phyloP scores from a whole-genome alignment of 1,140 invertebrate species.

The Mizuhopecten yessoensis region DNA sequence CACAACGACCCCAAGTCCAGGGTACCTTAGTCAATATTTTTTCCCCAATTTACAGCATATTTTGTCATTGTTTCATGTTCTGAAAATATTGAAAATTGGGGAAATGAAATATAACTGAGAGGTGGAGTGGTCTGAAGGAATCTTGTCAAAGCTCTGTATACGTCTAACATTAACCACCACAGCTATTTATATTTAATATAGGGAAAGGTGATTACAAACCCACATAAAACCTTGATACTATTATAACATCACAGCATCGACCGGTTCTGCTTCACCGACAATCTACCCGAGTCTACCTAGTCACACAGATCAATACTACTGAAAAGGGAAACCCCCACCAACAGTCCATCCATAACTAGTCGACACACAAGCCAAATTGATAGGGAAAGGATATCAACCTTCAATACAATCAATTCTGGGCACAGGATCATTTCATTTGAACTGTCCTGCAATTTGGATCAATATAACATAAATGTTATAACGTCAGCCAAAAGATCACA shows the following conservation, averaged over 20 bases:
- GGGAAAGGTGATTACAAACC: no score
- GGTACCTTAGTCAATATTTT: no score
- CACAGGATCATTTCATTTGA: conserved; percentile 8
- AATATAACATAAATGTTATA: conserved; percentile 5
- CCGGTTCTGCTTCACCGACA: not conserved
- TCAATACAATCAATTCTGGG: not conserved
- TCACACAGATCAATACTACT: not conserved
- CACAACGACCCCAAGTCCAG: no score
- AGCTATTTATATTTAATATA: no score
- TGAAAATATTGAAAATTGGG: no score
- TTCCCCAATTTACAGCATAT: no score
- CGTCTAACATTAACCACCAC: no score
- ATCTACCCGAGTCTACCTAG: not conserved
- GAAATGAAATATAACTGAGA: no score
- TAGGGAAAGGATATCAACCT: no score
- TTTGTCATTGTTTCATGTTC: no score
- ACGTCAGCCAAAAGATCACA: not conserved
- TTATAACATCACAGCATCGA: not conserved
- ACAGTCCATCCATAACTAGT: not conserved
- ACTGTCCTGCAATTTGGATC: not conserved
- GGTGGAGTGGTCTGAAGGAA: no score
- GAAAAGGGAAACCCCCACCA: conserved; percentile 25
- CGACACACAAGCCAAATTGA: not conserved
- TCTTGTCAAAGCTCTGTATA: no score
- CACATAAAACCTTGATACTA: not conserved